These are phyloP conservation scores for Numida meleagris DNA, from an alignment of 2,113 vertebrate genomes.

Conservation along the genomic window DNA sequence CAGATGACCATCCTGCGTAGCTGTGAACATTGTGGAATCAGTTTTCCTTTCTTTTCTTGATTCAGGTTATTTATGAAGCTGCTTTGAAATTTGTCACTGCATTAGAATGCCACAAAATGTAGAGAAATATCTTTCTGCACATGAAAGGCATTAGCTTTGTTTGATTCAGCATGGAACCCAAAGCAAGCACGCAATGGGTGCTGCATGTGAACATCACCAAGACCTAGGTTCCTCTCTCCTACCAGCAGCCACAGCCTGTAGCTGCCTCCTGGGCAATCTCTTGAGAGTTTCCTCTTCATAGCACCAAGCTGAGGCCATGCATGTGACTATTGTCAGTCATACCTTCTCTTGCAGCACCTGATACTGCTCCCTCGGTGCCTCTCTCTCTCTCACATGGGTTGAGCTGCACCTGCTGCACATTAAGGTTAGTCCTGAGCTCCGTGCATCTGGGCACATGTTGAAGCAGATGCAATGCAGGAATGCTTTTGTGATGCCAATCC, in stretches of 20 bases:
- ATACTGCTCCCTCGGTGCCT: not conserved
- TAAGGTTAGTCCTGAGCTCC: not conserved
- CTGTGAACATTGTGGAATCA: not conserved
- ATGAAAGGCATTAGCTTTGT: not conserved
- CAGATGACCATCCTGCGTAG: not conserved
- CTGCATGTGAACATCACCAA: not conserved
- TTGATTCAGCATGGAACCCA: not conserved
- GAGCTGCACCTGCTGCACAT: rapidly evolving
- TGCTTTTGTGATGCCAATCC: not conserved
- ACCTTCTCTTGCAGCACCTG: not conserved
- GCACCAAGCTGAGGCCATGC: rapidly evolving
- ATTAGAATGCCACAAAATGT: not conserved
- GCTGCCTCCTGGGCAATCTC: not conserved
- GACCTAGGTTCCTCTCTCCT: not conserved
- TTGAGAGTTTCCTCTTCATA: not conserved
- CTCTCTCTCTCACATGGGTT: not conserved
- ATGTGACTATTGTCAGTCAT: rapidly evolving
- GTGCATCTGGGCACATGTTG: not conserved
- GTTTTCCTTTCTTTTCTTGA: not conserved
- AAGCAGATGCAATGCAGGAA: not conserved
- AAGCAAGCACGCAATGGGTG: rapidly evolving
- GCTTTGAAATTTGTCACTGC: not conserved
- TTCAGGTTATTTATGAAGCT: not conserved
- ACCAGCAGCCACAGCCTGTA: not conserved
- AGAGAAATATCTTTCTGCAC: not conserved